Percentiles rank a stretch among this genome's conserved stretches.
Evolutionary conservation across 2,888 invertebrate species (phyloP).

Genomic region (Bugulina stolonifera): DNA sequence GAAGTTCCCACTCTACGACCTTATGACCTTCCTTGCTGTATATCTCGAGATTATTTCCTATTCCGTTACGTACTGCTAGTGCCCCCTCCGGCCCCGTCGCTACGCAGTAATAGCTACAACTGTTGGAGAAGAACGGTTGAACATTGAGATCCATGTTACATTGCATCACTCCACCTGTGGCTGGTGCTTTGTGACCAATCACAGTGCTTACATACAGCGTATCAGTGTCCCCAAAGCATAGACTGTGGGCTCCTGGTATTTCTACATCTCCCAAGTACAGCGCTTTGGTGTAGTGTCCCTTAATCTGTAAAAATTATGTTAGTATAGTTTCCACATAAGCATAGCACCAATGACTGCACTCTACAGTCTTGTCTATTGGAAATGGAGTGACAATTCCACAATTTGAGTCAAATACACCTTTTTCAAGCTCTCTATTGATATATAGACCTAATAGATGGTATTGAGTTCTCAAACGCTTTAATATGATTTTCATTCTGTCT

Average conservation of each 20-base stretch:
- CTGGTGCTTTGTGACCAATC: background rate
- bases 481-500: too few species aligned
- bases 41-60: background rate
- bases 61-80: background rate
- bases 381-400: too few species aligned
- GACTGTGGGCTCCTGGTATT: background rate
- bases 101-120: conserved; percentile 5
- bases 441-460: too few species aligned
- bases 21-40: background rate
- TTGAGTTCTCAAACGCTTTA: too few species aligned
- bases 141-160: background rate
- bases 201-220: conserved; percentile 9
- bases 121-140: background rate
- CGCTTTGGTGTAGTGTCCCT: conserved; percentile 3
- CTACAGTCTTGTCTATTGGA: too few species aligned
- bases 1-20: background rate
- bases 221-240: background rate
- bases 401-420: too few species aligned
- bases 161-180: background rate
- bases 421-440: too few species aligned
- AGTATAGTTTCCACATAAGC: too few species aligned
- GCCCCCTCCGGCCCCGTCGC: background rate
- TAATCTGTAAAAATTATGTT: too few species aligned
- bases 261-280: conserved; percentile 1
- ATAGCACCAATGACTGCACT: too few species aligned